Base-by-base conservation (phyloP, 2,113 vertebrate genomes). In the Phalacrocorax pelagicus region DNA sequence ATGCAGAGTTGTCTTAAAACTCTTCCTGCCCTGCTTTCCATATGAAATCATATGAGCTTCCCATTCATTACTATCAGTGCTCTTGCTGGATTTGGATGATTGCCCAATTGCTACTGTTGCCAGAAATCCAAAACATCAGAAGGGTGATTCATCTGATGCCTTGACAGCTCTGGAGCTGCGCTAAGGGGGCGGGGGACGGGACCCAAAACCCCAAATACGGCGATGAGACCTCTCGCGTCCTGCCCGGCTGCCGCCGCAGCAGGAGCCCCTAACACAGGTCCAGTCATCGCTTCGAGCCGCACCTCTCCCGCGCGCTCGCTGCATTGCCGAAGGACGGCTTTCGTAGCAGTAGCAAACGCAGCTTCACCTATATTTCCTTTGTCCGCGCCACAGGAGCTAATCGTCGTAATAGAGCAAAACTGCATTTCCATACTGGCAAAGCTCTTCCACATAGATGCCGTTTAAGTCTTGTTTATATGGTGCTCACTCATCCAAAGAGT, bases 401-500 rank as follows among this genome's bases (percentile, higher is more conserved):
- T 40, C 3, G 4, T 20, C 8, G 0, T 24, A 29, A 46, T 2
- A 44, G 65, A 66, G 72, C 44, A 75, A 49, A 75, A 49, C n/a
- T 42, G 22, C 8, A 4, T 34, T 88, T 54, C 86, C 29, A 26
- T 12, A 10, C n/a, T 6, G 32, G 78, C 71, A 91, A 70, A 86
- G 95, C 95, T 73, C 90, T 75, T 82, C 74, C 67, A 11, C 61
- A 5, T 1, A 26, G 88, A 27, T 22, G 51, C 61, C 2, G 5
- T 29, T 88, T 42, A 61, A 90, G 82, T 38, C 92, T 92, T 96
- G 96, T 96, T 95, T 95, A 83, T 63, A 22, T 14, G 84, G 90
- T 70, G 95, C 90, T 95, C 73, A 12, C 88, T 93, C 93, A 96
- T 84, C 88, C 92, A 84, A 34, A 67, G 94, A 94, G 93, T 92